A percentile compares a stretch with the other conserved stretches of the same genome.
These are phyloP conservation scores for Mesocricetus auratus DNA, from an alignment of 2,113 vertebrate species.

Conservation along the genomic window DNA sequence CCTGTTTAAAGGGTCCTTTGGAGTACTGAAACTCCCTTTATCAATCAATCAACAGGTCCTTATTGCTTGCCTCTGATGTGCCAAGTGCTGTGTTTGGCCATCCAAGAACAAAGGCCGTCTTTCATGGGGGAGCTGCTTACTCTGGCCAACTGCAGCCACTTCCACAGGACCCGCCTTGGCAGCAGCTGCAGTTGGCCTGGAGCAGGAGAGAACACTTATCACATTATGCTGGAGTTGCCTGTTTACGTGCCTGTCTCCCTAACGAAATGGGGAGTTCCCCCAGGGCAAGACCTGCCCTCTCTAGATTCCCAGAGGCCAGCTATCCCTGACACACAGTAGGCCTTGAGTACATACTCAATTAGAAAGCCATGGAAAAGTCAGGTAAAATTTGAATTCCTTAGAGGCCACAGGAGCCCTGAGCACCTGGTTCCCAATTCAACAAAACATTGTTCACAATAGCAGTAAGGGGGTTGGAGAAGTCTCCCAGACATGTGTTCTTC, in stretches of 20 bases:
- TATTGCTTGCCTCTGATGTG: conserved; percentile 75
- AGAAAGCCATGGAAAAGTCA: neutral
- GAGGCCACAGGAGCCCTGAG: neutral
- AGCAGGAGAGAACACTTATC: conserved; percentile 69
- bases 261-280: neutral
- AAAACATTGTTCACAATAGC: neutral
- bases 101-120: conserved; percentile 76
- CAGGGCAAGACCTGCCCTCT: neutral
- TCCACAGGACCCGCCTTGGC: conserved; percentile 70
- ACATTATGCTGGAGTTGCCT: conserved; percentile 57
- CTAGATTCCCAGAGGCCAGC: neutral
- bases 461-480: neutral
- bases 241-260: conserved; percentile 41
- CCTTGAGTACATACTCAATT: neutral
- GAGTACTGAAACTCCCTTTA: conserved; percentile 78
- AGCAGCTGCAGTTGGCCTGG: conserved; percentile 14
- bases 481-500: neutral
- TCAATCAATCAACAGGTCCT: conserved; percentile 82
- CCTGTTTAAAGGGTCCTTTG: conserved; percentile 77
- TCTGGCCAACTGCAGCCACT: conserved; percentile 73
- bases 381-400: neutral
- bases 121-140: conserved; percentile 69
- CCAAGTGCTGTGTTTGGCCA: conserved; percentile 75
- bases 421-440: conserved; percentile 1
- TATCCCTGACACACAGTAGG: neutral